Conservation (phyloP, 2,888 invertebrate genomes). For the Erynnis tages region DNA sequence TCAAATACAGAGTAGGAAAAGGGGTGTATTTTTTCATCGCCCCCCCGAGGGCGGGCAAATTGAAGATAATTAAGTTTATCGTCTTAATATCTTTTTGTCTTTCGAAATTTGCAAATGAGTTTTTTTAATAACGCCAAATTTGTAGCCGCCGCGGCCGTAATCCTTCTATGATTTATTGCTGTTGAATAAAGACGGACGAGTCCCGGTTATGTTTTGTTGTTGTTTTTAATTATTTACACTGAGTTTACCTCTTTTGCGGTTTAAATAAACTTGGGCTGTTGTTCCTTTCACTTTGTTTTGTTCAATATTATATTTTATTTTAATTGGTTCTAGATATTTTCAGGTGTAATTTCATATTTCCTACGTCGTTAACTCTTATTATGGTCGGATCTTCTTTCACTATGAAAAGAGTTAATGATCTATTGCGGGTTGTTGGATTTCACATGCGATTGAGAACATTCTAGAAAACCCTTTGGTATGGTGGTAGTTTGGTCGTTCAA, state of each 20-base stretch:
- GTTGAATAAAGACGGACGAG: conserved; percentile 28
- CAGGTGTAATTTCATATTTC: no score
- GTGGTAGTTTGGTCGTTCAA: no score
- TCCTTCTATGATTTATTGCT: conserved; percentile 70
- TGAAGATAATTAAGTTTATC: conserved; percentile 76
- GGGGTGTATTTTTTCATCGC: conserved; percentile 55
- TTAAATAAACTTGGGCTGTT: no score
- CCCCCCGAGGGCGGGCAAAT: conserved; percentile 53
- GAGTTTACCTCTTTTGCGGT: not conserved
- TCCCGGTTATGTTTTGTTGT: conserved; percentile 11
- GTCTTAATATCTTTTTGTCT: conserved; percentile 77
- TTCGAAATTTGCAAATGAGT: conserved; percentile 79
- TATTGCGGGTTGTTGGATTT: no score
- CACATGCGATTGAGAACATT: no score
- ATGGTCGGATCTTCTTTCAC: no score
- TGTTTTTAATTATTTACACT: not conserved
- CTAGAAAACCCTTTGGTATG: no score
- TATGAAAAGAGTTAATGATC: no score
- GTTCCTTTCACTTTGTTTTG: no score
- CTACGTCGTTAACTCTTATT: no score
- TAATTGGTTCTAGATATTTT: no score
- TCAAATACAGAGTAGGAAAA: conserved; percentile 49
- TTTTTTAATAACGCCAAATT: conserved; percentile 80
- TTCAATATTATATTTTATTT: no score
- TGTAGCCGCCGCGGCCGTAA: conserved; percentile 57